Percentiles rank a stretch among this genome's conserved stretches.
Evolutionary conservation across 2,113 vertebrate genomes (phyloP).

Genomic region (Setophaga coronata): DNA sequence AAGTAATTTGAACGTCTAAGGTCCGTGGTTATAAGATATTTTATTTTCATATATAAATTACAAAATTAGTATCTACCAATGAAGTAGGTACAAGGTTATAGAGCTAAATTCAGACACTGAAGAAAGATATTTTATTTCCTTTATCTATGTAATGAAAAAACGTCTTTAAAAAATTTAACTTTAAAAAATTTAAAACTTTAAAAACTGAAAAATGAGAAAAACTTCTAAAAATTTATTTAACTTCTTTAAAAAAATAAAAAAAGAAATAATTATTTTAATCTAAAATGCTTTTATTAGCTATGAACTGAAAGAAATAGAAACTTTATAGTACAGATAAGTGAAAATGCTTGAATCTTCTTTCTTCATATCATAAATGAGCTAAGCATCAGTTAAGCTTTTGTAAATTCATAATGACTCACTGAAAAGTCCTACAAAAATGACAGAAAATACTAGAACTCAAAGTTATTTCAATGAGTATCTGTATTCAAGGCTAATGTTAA

Average conservation of each 20-base stretch:
- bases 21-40: neutral
- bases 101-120: neutral
- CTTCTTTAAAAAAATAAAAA: neutral
- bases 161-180: too few species aligned
- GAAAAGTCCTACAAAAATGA: neutral
- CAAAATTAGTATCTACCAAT: neutral
- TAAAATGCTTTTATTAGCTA: neutral
- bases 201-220: too few species aligned
- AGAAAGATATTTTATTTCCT: neutral
- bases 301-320: neutral
- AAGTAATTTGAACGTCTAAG: neutral
- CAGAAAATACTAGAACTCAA: neutral
- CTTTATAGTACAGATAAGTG: neutral
- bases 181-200: too few species aligned
- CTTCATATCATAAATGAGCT: neutral
- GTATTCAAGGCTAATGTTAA: neutral
- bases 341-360: neutral
- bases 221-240: too few species aligned
- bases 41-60: neutral
- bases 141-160: neutral
- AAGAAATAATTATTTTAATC: neutral
- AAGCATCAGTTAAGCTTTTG: neutral
- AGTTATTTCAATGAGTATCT: neutral
- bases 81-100: neutral
- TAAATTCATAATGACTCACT: neutral